phyloP scores from a whole-genome alignment of 2,113 vertebrate species.

The Engystomops pustulosus region DNA sequence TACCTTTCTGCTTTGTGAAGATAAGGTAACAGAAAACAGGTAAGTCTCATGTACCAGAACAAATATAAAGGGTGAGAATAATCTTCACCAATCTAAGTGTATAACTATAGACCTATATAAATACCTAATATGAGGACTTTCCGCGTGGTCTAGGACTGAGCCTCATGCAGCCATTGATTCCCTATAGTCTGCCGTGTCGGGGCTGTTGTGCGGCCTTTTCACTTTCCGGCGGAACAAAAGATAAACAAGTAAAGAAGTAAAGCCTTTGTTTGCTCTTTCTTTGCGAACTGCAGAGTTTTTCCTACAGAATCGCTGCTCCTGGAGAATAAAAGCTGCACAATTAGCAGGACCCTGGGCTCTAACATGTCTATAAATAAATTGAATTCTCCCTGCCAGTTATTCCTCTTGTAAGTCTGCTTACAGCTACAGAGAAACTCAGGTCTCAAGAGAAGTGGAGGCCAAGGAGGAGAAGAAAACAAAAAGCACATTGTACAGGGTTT shows the following conservation, averaged over 20 bases:
- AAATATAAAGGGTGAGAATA: background rate
- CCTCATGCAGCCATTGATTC: background rate
- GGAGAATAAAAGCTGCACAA: background rate
- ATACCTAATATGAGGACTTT: too few relatives aligned
- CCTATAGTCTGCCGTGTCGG: background rate
- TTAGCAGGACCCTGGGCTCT: background rate
- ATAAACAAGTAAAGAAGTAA: background rate
- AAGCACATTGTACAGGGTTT: too few relatives aligned
- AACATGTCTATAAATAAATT: slow-evolving; percentile 11
- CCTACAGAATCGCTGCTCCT: background rate
- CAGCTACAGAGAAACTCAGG: slow-evolving; percentile 2
- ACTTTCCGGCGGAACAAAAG: background rate
- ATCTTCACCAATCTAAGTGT: background rate
- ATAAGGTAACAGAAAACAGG: too few relatives aligned
- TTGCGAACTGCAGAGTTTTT: background rate
- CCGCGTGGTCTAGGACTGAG: background rate
- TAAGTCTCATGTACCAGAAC: background rate
- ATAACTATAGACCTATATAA: too few relatives aligned
- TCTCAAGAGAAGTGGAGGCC: background rate
- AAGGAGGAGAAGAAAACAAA: background rate
- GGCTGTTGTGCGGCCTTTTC: background rate
- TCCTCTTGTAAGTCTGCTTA: background rate
- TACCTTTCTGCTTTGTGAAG: too few relatives aligned
- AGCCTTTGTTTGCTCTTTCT: background rate
- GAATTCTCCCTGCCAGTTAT: background rate